Evolutionary conservation across 2,888 invertebrate species (phyloP), one percentile per base, ranked within the genome.

Genomic region (Epistrophella euchroma): DNA sequence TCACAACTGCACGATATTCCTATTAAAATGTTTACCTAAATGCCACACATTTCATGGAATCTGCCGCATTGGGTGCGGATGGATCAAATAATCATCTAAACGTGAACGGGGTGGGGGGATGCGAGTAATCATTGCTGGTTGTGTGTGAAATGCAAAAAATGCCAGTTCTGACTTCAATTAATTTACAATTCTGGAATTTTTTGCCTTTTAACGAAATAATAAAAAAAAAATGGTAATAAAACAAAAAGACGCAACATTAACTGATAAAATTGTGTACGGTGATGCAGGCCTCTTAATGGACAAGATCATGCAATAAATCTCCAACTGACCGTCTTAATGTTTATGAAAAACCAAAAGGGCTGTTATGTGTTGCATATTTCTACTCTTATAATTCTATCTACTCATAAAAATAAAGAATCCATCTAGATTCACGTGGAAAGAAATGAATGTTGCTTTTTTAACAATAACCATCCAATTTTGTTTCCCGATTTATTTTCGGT

Each of bases 41-140:
- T 85, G 81, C 85, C 85, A 77, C 85, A 85, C 75, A 85, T 85
- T 85, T 85, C 85, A 85, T 19, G 73, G 76, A 81, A 85, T 81
- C 81, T 19, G 25, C 76, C 68, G 19, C 76, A 77, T 55, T 64
- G 52, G 56, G 47, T 55, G 66, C 45, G 17, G 64, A 47, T 55
- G 68, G 70, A 52, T 75, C 68, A 62, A 77, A 66, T 52, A 68
- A 68, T 72, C 66, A 72, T 71, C 77, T 55, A 55, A n/a, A 25
- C 11, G n/a, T 10, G 32, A 56, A 70, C 22, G 19, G 17, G 45
- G 32, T 28, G 28, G 28, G 28, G 28, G 4, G 4, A 28, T 6
- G 0, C 19, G 40, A 55, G 7, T n/a, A 52, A 35, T n/a, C 47
- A 17, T 43, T 19, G 55, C 62, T 40, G 64, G 45, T 25, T 58